Conservation (phyloP, 2,797 vertebrate genomes). For the Melanotaenia trifasciata region DNA sequence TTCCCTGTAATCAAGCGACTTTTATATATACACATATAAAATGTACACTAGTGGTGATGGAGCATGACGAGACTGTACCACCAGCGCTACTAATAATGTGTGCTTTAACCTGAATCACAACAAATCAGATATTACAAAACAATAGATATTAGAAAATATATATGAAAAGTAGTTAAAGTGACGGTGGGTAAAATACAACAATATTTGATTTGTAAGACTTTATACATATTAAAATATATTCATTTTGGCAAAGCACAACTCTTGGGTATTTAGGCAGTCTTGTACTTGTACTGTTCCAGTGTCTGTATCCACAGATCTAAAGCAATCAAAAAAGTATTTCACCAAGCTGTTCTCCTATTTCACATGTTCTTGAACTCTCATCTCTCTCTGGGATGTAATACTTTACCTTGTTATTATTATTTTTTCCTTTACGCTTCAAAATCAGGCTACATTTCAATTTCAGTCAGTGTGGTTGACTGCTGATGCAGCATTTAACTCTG, state of each 20-base stretch:
- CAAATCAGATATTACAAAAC: too few relatives aligned
- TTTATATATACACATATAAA: background rate
- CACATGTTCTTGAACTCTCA: slow-evolving; percentile 3
- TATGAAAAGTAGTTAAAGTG: too few relatives aligned
- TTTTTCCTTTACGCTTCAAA: background rate
- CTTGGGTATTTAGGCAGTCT: background rate
- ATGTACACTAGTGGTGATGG: background rate
- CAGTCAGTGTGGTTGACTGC: slow-evolving; percentile 7
- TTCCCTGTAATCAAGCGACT: background rate
- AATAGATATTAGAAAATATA: too few relatives aligned
- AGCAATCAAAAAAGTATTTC: background rate
- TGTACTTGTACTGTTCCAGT: background rate
- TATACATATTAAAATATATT: too few relatives aligned
- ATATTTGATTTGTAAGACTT: too few relatives aligned
- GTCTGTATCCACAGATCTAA: background rate
- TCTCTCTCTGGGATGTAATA: background rate
- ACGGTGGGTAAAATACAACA: too few relatives aligned
- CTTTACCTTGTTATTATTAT: background rate
- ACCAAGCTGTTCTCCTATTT: background rate
- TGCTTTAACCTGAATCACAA: too few relatives aligned
- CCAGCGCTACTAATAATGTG: too few relatives aligned
- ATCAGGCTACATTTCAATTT: slow-evolving; percentile 11
- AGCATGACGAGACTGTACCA: too few relatives aligned
- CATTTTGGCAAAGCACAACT: too few relatives aligned
- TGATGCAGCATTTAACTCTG: slow-evolving; percentile 6